Evolutionary conservation across 2,888 invertebrate species (phyloP), one percentile per base, ranked within the genome.

Genomic region (Slavum lentiscoides): DNA sequence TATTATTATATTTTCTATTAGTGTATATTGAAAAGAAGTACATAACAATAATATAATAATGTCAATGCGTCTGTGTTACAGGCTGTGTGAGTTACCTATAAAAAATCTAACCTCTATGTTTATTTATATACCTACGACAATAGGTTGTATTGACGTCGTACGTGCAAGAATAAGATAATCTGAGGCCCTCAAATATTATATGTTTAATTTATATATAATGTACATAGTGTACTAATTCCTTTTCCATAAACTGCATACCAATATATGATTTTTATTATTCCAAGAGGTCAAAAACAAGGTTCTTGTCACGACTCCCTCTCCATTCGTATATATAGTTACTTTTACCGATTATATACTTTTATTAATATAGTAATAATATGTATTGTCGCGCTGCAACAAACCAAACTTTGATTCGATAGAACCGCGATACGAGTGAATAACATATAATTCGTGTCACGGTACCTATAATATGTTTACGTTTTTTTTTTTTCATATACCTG

Each of bases 31-130:
- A 55, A 37, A 13, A 43, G 37, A 66, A 74, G 64, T 30, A 30
- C 1, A 30, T 74, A 66, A 55, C 55, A 39, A 55, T 74, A 39
- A 30, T 2, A 30, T 74, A 66, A 55, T 66, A 39, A 55, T 74
- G 58, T 67, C 74, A 75, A 75, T 67, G 30, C 30, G 74, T 23
- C 66, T 62, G 13, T 30, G 13, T 62, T 30, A 30, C 30, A 30
- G 4, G 30, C 30, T 30, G 30, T 4, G 30, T n/a, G n/a, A n/a
- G n/a, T n/a, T n/a, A 62, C 30, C 19, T 53, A 49, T 62, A 74
- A 13, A 61, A 17, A 17, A 19, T 62, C 37, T 58, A 74, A 74
- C 74, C 66, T 74, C 55, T 23, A 66, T 55, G 53, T 55, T 64
- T 64, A 74, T 74, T 30, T 64, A 74, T 74, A 53, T 30, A 23